phyloP scores from a whole-genome alignment of 1,140 invertebrate species.

The Delia radicum region DNA sequence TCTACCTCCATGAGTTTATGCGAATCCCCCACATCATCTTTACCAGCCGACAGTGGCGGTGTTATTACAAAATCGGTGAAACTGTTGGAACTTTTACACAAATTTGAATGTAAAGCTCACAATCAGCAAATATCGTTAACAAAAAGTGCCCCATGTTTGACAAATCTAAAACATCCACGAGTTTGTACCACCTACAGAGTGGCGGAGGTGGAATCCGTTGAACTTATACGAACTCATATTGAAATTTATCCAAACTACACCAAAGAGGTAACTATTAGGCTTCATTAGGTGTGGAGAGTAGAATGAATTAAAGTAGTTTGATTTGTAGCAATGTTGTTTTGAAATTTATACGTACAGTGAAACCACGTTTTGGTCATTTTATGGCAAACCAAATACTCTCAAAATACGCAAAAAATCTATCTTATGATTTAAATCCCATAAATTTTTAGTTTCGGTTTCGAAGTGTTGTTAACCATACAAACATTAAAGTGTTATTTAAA shows the following conservation, averaged over 20 bases:
- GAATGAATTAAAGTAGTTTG: neutral
- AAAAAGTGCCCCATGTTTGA: too few relatives aligned
- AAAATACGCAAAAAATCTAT: too few relatives aligned
- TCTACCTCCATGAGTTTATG: conserved; percentile 38
- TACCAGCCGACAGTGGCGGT: conserved; percentile 5
- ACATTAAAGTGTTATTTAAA: too few relatives aligned
- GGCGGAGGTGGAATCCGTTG: conserved; percentile 46
- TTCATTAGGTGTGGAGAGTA: conserved; percentile 25
- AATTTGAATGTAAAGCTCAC: conserved; percentile 39
- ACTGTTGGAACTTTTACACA: conserved; percentile 42
- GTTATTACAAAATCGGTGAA: conserved; percentile 36
- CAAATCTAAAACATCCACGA: conserved; percentile 8
- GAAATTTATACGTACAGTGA: too few relatives aligned
- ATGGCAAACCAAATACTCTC: too few relatives aligned
- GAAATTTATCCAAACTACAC: conserved; percentile 52
- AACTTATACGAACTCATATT: conserved; percentile 49
- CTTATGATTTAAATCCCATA: too few relatives aligned
- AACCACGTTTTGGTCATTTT: too few relatives aligned
- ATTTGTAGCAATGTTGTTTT: neutral
- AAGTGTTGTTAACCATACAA: too few relatives aligned
- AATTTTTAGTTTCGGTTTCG: too few relatives aligned
- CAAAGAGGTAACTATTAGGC: conserved; percentile 55
- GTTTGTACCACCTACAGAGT: conserved; percentile 32
- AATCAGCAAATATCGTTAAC: neutral
- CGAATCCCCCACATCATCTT: conserved; percentile 25